Conservation (phyloP, 2,888 invertebrate species). For the Pandemis heparana region DNA sequence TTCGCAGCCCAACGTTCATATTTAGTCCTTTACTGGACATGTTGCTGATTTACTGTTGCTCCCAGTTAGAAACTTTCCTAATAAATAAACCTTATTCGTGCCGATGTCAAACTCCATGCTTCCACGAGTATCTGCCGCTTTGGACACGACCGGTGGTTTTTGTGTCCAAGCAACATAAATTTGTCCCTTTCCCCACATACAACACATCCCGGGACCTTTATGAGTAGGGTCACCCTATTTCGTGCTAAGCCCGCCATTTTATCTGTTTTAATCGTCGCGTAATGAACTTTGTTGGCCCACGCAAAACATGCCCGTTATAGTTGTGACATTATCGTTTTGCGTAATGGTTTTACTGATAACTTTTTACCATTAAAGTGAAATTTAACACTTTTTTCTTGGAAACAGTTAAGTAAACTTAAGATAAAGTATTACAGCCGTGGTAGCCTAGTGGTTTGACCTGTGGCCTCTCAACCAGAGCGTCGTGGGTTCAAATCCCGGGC, state of each 20-base stretch:
- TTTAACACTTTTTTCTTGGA: not conserved
- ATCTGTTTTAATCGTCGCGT: slow-evolving; percentile 75
- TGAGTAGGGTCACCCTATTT: slow-evolving; percentile 75
- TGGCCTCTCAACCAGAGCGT: too few species aligned
- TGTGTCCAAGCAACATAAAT: slow-evolving; percentile 75
- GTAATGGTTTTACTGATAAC: slow-evolving; percentile 25
- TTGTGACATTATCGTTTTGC: slow-evolving; percentile 43
- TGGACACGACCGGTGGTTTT: slow-evolving; percentile 71
- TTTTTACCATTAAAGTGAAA: not conserved
- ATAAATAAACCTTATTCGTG: slow-evolving; percentile 82
- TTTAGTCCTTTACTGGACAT: slow-evolving; percentile 63
- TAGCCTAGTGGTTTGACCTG: too few species aligned
- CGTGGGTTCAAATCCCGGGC: too few species aligned
- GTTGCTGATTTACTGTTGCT: slow-evolving; percentile 78
- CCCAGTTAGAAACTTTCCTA: slow-evolving; percentile 76
- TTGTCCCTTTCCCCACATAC: slow-evolving; percentile 70
- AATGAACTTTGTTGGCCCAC: slow-evolving; percentile 68
- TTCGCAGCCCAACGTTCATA: slow-evolving; percentile 46
- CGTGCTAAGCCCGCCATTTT: slow-evolving; percentile 72
- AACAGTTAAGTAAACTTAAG: too few species aligned
- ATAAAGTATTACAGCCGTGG: too few species aligned
- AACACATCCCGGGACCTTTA: slow-evolving; percentile 75
- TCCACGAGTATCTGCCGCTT: slow-evolving; percentile 72
- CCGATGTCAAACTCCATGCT: slow-evolving; percentile 78
- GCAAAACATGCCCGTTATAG: slow-evolving; percentile 47